Conservation (phyloP, 1,140 invertebrate genomes). For the Chlorops oryzae region DNA sequence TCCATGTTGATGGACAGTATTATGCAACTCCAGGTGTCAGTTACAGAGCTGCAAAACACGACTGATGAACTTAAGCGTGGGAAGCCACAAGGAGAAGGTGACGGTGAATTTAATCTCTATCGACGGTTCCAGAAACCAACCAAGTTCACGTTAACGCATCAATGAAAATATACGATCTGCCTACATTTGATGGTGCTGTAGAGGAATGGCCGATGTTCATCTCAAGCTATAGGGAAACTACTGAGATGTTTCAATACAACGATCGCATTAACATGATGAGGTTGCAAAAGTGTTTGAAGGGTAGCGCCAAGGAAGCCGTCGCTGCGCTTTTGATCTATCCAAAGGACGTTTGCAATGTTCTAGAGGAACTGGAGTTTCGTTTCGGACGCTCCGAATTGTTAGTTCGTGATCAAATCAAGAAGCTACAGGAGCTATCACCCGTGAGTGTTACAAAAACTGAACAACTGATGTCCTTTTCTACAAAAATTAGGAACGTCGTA, state of each 20-base stretch:
- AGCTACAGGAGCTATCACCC: too few species aligned
- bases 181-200: background rate
- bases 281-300: background rate
- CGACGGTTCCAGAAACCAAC: too few species aligned
- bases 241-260: background rate
- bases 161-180: conserved; percentile 3
- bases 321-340: background rate
- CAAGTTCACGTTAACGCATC: too few species aligned
- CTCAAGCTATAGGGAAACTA: background rate
- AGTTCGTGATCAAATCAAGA: background rate
- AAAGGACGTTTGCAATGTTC: background rate
- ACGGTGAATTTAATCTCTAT: too few species aligned
- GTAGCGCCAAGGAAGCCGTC: background rate
- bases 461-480: too few species aligned
- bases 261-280: background rate
- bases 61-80: too few species aligned
- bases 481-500: background rate
- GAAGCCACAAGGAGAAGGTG: too few species aligned
- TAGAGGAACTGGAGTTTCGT: background rate
- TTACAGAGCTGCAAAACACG: too few species aligned
- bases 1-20: too few species aligned
- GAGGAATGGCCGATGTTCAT: conserved; percentile 4
- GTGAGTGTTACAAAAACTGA: too few species aligned
- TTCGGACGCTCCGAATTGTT: background rate
- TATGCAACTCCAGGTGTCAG: too few species aligned